phyloP scores from a whole-genome alignment of 37 sponge, comb jelly and placozoan species.

The Dysidea cf. avara region DNA sequence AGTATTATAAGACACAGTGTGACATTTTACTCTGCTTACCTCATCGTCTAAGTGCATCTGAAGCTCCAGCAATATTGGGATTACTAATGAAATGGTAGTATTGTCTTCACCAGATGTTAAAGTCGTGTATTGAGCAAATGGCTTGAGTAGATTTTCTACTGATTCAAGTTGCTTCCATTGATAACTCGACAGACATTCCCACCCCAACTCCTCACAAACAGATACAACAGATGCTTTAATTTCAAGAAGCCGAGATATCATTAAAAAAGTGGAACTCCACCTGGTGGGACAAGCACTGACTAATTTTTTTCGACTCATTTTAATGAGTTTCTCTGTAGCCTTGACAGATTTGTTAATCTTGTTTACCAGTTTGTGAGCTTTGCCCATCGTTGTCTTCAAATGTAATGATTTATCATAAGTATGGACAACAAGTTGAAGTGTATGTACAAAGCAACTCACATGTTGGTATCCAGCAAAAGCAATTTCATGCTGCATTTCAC shows the following conservation, averaged over 20 bases:
- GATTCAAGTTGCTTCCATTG: constrained; percentile 23
- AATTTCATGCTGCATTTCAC: too few relatives aligned
- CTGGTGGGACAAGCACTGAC: constrained; percentile 20
- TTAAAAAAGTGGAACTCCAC: constrained; percentile 18
- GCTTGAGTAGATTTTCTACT: constrained; percentile 6
- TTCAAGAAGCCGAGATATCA: constrained; percentile 4
- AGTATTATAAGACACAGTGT: too few relatives aligned
- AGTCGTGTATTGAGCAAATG: constrained; percentile 14
- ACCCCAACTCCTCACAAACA: constrained; percentile 12
- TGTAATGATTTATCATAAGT: background rate
- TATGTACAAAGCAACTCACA: constrained; percentile 7
- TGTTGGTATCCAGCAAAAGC: too few relatives aligned
- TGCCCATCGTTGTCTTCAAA: background rate
- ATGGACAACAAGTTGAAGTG: constrained; percentile 2
- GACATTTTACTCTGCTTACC: too few relatives aligned
- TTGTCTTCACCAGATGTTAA: constrained; percentile 14
- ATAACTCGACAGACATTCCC: constrained; percentile 12
- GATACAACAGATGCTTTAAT: background rate
- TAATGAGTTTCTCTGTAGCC: constrained; percentile 24
- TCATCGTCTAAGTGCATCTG: constrained; percentile 6
- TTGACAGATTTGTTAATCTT: constrained; percentile 22
- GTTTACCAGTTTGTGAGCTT: constrained; percentile 2
- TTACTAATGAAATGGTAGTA: constrained; percentile 23
- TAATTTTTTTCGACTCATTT: background rate
- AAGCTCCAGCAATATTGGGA: too few relatives aligned